Percentiles rank a stretch among this genome's conserved stretches.
Evolutionary conservation across 2,113 vertebrate genomes (phyloP).

Genomic region (Manacus vitellinus): DNA sequence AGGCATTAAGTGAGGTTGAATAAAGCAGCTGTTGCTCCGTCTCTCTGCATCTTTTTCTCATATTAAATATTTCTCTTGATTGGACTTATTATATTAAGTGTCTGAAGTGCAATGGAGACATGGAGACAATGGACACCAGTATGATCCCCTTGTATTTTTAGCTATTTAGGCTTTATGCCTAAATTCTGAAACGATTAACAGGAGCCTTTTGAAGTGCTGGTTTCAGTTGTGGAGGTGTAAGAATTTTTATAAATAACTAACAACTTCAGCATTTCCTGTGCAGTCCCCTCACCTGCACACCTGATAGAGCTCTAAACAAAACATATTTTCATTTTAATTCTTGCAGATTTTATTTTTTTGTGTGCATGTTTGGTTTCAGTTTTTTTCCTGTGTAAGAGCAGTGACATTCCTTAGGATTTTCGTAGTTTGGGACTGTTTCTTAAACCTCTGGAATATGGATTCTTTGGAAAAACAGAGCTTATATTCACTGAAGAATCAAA

Average conservation of each 20-base stretch:
- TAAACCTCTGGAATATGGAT: neutral
- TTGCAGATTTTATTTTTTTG: too few relatives aligned
- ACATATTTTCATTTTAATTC: neutral
- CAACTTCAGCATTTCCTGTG: neutral
- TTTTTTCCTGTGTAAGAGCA: neutral
- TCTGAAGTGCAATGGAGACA: neutral
- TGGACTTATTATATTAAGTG: neutral
- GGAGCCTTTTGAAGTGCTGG: neutral
- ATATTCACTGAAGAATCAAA: neutral
- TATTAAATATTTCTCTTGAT: neutral
- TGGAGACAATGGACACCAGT: neutral
- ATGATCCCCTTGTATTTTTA: neutral
- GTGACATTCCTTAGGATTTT: neutral
- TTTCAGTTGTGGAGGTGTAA: neutral
- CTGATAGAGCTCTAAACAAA: neutral
- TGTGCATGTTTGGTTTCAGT: neutral
- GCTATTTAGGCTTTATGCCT: neutral
- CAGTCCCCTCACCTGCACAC: too few relatives aligned
- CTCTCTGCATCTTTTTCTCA: neutral
- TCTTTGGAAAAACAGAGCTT: neutral
- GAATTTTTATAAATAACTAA: neutral
- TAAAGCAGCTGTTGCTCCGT: neutral
- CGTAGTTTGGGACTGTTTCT: neutral
- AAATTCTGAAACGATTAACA: neutral
- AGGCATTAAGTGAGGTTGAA: neutral